phyloP scores from a whole-genome alignment of 2,113 vertebrate species.

The Chauna torquata region DNA sequence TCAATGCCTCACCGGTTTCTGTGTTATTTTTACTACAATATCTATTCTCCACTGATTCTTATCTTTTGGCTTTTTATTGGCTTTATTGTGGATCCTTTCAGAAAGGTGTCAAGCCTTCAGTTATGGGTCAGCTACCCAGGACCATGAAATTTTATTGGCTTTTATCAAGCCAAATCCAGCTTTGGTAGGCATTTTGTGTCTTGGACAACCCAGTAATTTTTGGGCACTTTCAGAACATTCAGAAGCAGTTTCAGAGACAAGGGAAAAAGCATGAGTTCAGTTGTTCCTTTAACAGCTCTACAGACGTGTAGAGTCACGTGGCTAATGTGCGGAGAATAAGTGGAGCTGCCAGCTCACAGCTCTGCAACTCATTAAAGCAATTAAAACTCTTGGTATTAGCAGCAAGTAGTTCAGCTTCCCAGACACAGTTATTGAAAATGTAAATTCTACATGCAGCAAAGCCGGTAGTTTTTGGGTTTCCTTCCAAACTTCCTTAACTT shows the following conservation, averaged over 20 bases:
- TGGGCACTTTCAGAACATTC: background rate
- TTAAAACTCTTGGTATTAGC: background rate
- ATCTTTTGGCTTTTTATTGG: background rate
- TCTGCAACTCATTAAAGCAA: background rate
- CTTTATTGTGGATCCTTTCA: background rate
- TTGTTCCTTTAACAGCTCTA: background rate
- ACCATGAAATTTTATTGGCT: background rate
- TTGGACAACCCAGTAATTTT: background rate
- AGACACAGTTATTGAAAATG: background rate
- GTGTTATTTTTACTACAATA: background rate
- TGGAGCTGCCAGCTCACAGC: background rate
- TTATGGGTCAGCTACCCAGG: background rate
- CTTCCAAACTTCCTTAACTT: background rate
- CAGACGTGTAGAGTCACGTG: background rate
- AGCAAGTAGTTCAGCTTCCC: background rate
- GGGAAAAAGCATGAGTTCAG: background rate
- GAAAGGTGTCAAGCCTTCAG: background rate
- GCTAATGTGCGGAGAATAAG: background rate
- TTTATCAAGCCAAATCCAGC: background rate
- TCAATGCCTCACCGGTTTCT: background rate
- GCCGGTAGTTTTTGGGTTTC: background rate
- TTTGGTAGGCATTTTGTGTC: background rate
- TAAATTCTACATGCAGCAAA: background rate
- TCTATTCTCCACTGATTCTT: background rate
- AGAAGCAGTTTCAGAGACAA: background rate